phyloP scores from a whole-genome alignment of 2,797 vertebrate species.

The Dicrostonyx torquatus region DNA sequence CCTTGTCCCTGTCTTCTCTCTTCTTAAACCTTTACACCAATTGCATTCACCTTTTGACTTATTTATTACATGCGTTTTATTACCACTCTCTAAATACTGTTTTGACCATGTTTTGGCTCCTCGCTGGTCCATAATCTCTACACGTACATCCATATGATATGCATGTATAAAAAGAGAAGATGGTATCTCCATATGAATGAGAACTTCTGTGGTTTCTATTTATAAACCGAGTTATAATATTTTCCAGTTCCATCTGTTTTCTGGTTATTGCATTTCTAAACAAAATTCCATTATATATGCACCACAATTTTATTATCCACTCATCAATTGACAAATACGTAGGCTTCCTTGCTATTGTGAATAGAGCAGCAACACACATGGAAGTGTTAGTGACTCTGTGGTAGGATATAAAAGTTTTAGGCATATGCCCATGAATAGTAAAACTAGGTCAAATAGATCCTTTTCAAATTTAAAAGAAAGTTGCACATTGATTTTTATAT shows the following conservation, averaged over 20 bases:
- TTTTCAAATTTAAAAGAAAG: background rate
- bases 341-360: background rate
- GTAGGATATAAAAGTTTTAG: background rate
- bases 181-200: background rate
- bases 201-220: background rate
- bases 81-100: background rate
- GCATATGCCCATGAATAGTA: background rate
- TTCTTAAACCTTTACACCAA: background rate
- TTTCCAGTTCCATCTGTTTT: background rate
- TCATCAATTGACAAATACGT: background rate
- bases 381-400: background rate
- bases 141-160: background rate
- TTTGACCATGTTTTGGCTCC: background rate
- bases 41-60: background rate
- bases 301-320: background rate
- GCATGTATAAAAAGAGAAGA: background rate
- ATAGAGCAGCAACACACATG: background rate
- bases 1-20: background rate
- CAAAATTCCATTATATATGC: background rate
- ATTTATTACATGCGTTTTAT: background rate
- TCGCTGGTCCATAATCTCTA: background rate
- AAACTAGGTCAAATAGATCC: background rate
- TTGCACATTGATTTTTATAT: background rate
- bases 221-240: background rate
- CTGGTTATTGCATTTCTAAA: background rate